phyloP scores from a whole-genome alignment of 2,888 invertebrate species.

The Mythimna albipuncta region DNA sequence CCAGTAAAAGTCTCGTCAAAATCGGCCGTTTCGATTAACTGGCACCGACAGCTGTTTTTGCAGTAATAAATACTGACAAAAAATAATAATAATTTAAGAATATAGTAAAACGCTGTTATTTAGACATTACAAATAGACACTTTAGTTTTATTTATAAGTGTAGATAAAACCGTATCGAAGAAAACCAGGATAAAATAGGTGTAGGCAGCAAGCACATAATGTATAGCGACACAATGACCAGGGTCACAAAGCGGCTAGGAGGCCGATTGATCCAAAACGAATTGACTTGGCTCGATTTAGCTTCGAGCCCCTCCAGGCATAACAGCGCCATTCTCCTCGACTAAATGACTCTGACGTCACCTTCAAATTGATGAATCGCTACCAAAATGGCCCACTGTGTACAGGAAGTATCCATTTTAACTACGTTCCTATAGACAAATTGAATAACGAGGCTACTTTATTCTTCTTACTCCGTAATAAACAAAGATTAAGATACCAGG shows the following conservation, averaged over 20 bases:
- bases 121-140: too few species aligned
- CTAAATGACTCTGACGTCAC: slow-evolving; percentile 47
- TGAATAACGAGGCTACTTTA: slow-evolving; percentile 18
- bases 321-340: slow-evolving; percentile 42
- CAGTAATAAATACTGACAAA: neutral
- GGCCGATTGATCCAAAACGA: slow-evolving; percentile 6
- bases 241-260: neutral
- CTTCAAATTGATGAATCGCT: slow-evolving; percentile 49
- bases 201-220: neutral
- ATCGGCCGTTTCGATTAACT: neutral
- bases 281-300: slow-evolving; percentile 39
- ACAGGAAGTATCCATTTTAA: slow-evolving; percentile 45
- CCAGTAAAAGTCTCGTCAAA: neutral
- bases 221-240: neutral
- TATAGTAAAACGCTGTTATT: neutral
- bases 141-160: too few species aligned
- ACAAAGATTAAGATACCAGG: slow-evolving; percentile 25
- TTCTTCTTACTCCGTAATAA: slow-evolving; percentile 9
- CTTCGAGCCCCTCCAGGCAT: slow-evolving; percentile 34
- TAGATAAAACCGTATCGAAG: too few species aligned
- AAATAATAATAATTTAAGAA: too few species aligned
- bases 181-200: neutral
- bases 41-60: neutral
- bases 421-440: slow-evolving; percentile 21
- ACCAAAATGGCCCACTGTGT: slow-evolving; percentile 33